A percentile compares a stretch with the other conserved stretches of the same genome.
Evolutionary conservation across 2,888 invertebrate genomes (phyloP).

Genomic region (Bombyx huttoni): DNA sequence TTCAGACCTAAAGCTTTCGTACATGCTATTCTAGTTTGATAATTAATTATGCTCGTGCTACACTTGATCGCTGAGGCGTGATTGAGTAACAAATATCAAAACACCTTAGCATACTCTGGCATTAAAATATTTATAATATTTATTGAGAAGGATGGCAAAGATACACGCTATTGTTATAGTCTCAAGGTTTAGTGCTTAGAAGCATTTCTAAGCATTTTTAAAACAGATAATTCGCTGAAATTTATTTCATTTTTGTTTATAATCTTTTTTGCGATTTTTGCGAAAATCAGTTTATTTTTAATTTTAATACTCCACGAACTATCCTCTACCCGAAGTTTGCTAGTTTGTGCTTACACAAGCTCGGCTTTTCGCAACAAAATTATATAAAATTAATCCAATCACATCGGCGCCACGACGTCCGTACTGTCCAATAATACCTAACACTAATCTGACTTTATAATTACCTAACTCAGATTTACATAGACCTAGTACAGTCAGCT

Average conservation of each 20-base stretch:
- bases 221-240: too few species aligned
- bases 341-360: slow-evolving; percentile 8
- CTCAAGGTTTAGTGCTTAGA: neutral
- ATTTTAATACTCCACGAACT: too few species aligned
- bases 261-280: too few species aligned
- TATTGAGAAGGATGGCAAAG: neutral
- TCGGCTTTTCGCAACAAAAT: slow-evolving; percentile 13
- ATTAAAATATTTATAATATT: neutral
- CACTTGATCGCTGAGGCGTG: neutral
- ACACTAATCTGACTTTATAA: slow-evolving; percentile 22
- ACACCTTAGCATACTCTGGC: neutral
- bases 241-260: too few species aligned
- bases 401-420: slow-evolving; percentile 4
- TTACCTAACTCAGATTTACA: slow-evolving; percentile 17
- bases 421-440: slow-evolving; percentile 14
- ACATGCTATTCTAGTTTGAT: neutral
- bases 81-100: neutral
- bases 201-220: too few species aligned
- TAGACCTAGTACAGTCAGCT: slow-evolving; percentile 9
- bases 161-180: neutral
- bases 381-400: slow-evolving; percentile 22
- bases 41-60: neutral
- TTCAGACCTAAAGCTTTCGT: neutral
- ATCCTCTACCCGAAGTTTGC: too few species aligned
- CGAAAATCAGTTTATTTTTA: too few species aligned